Evolutionary conservation across 2,888 invertebrate genomes (phyloP).

Genomic region (Diarsia dahlii): DNA sequence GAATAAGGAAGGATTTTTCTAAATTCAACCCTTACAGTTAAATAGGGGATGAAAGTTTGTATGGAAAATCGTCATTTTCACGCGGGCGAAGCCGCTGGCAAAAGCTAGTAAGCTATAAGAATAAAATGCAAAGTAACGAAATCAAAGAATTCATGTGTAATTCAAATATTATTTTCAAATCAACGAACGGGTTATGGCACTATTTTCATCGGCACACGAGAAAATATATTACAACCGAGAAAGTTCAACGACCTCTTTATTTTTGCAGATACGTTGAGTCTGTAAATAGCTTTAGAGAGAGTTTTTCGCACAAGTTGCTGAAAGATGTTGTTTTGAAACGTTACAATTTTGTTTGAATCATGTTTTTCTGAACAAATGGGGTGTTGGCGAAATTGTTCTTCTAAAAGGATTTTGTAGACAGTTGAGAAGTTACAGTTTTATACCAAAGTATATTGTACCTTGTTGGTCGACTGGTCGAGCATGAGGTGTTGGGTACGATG

Average conservation of each 20-base stretch:
- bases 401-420: neutral
- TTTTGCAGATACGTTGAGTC: slow-evolving; percentile 22
- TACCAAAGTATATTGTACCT: neutral
- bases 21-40: too few species aligned
- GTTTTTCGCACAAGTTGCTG: slow-evolving; percentile 25
- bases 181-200: slow-evolving; percentile 25
- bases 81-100: too few species aligned
- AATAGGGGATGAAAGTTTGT: too few species aligned
- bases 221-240: slow-evolving; percentile 24
- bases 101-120: neutral
- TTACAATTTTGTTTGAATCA: slow-evolving; percentile 23
- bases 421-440: neutral
- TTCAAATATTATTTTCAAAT: slow-evolving; percentile 29
- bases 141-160: slow-evolving; percentile 10
- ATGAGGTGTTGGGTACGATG: too few species aligned
- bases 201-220: slow-evolving; percentile 21
- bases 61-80: too few species aligned
- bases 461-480: neutral
- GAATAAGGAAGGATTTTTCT: too few species aligned
- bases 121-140: neutral
- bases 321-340: slow-evolving; percentile 32
- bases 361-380: slow-evolving; percentile 23
- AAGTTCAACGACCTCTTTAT: slow-evolving; percentile 43
- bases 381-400: neutral
- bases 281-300: slow-evolving; percentile 37